phyloP scores from a whole-genome alignment of 2,888 invertebrate species.

The Eugnorisma glareosa region DNA sequence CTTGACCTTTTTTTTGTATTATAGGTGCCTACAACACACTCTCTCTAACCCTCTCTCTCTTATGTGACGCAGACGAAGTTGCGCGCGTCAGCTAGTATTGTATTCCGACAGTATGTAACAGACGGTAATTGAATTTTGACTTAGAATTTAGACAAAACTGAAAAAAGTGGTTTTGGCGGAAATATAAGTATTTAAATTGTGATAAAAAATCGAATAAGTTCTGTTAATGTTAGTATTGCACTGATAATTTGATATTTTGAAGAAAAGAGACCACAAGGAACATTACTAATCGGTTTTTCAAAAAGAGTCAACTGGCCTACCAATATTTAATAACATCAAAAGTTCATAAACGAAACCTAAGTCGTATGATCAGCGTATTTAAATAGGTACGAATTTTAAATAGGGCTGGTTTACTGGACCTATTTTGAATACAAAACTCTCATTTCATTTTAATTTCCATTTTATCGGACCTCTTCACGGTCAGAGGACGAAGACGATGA shows the following conservation, averaged over 20 bases:
- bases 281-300: background rate
- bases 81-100: no score
- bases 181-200: background rate
- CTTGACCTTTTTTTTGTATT: no score
- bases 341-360: background rate
- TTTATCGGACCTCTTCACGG: conserved; percentile 68
- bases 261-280: background rate
- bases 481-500: conserved; percentile 49
- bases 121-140: no score
- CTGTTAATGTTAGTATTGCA: no score
- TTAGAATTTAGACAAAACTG: background rate
- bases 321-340: background rate
- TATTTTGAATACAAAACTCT: conserved; percentile 50
- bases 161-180: background rate
- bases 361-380: background rate
- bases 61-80: no score
- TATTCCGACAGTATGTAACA: background rate
- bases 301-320: background rate
- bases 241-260: background rate
- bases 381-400: conserved; percentile 7
- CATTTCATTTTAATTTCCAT: conserved; percentile 62
- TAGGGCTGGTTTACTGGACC: background rate
- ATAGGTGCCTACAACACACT: no score
- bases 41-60: no score
- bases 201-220: background rate